Conservation (phyloP, 2,888 invertebrate genomes). For the Aelia acuminata region DNA sequence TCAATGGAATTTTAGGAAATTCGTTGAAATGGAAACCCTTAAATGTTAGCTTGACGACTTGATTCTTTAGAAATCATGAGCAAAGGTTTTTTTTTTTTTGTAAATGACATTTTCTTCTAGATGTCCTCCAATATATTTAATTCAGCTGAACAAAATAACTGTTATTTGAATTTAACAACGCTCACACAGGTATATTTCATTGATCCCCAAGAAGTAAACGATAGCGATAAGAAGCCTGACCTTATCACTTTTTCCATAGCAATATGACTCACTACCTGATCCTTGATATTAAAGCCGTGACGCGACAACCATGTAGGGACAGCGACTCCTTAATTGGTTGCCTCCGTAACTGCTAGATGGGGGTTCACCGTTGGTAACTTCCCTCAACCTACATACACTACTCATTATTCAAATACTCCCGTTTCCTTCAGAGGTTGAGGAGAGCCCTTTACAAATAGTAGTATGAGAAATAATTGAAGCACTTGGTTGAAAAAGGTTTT, state of each 20-base stretch:
- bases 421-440: neutral
- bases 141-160: too few relatives aligned
- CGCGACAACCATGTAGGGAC: conserved; percentile 10
- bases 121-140: too few relatives aligned
- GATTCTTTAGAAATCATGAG: too few relatives aligned
- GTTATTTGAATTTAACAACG: too few relatives aligned
- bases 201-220: neutral
- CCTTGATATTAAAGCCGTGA: conserved; percentile 2
- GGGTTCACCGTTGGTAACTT: neutral
- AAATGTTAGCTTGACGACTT: too few relatives aligned
- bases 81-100: too few relatives aligned
- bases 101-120: too few relatives aligned
- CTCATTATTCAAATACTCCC: neutral
- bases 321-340: neutral
- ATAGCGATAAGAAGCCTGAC: neutral
- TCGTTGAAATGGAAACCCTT: too few relatives aligned
- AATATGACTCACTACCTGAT: neutral
- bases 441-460: neutral
- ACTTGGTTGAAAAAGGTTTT: too few relatives aligned
- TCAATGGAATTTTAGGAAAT: too few relatives aligned
- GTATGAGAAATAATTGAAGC: neutral
- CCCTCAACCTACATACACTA: neutral
- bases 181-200: neutral
- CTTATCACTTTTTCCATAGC: neutral
- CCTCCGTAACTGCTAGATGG: neutral